phyloP scores from a whole-genome alignment of 2,797 vertebrate species.

The Coreius guichenoti region DNA sequence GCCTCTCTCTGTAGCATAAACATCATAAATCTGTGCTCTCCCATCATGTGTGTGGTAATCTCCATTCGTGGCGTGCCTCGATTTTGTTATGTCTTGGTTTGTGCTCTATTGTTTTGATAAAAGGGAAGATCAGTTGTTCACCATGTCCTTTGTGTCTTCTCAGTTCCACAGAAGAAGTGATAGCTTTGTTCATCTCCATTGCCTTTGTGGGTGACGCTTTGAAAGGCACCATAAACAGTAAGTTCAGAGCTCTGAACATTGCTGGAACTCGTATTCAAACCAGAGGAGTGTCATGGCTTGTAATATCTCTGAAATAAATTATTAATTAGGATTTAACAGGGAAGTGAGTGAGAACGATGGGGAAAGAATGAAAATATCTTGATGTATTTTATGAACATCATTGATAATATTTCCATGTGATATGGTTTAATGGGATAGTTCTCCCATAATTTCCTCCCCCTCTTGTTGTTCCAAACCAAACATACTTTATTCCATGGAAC shows the following conservation, averaged over 20 bases:
- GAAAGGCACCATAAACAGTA: conserved; percentile 94
- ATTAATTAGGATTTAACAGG: conserved; percentile 33
- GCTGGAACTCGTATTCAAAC: not conserved
- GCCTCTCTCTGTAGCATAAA: conserved; percentile 58
- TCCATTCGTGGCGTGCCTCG: conserved; percentile 48
- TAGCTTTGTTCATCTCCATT: conserved; percentile 95
- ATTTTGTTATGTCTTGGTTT: conserved; percentile 61
- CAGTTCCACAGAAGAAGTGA: conserved; percentile 95
- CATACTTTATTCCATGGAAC: not conserved
- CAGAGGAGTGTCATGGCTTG: not conserved
- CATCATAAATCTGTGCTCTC: conserved; percentile 39
- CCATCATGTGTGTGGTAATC: conserved; percentile 38
- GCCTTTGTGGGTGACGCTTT: conserved; percentile 91
- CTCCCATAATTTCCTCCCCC: not conserved
- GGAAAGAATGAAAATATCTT: not conserved
- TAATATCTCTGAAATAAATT: conserved; percentile 56
- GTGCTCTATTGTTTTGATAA: conserved; percentile 47
- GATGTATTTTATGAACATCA: not conserved
- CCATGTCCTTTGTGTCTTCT: conserved; percentile 48
- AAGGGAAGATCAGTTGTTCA: conserved; percentile 46
- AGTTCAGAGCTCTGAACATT: conserved; percentile 65
- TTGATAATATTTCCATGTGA: not conserved
- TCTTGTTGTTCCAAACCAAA: not conserved
- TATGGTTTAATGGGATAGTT: not conserved
- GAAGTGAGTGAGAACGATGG: not conserved